Base-by-base conservation (phyloP, 2,888 invertebrate species). In the Yponomeuta plumbellus region DNA sequence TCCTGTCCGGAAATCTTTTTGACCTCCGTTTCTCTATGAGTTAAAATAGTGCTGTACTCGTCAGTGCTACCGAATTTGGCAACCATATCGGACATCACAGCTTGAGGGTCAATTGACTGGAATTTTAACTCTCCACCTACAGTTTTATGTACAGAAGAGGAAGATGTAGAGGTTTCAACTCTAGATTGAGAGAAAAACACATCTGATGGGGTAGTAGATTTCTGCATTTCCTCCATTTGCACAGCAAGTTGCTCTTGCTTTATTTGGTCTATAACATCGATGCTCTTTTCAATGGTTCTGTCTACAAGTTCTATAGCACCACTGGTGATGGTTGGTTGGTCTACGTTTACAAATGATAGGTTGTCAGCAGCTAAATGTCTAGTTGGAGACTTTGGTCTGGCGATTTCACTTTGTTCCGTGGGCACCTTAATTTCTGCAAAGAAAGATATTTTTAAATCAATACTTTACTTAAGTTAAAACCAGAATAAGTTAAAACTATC, bases 221-320 rank as follows among this genome's bases (percentile, higher is more conserved):
- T 87, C 68, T 88, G 83, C 71, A 84, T 69, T 68, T 88, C 89
- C 78, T 90, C 91, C 80, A 86, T 80, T 80, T 89, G 81, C 1
- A 85, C 85, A 11, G 88, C 89, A 26, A 85, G 75, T 68, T 88
- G 83, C 78, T 92, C 88, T 73, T 84, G 80, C 68, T 88, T 86
- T 40, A 87, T 87, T 79, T 91, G 86, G 70, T 86, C 85, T 59
- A 86, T 85, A 0, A 88, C 86, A 63, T 83, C 82, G 57, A 87
- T 83, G 66, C 89, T 89, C 69, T 86, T 90, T 76, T 90, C 88
- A 21, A 91, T 85, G 1, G 88, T 85, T 56, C 90, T 81, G 74
- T 93, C 92, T 13, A 92, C 92, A 40, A 92, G 78, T 74, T 92
- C 93, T 71, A 87, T 92, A 39, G 92, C 92, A 69, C 92, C 92